These are phyloP conservation scores for Lytechinus variegatus DNA, from an alignment of 35 echinoderm and acorn worm genomes.

Conservation along the genomic window DNA sequence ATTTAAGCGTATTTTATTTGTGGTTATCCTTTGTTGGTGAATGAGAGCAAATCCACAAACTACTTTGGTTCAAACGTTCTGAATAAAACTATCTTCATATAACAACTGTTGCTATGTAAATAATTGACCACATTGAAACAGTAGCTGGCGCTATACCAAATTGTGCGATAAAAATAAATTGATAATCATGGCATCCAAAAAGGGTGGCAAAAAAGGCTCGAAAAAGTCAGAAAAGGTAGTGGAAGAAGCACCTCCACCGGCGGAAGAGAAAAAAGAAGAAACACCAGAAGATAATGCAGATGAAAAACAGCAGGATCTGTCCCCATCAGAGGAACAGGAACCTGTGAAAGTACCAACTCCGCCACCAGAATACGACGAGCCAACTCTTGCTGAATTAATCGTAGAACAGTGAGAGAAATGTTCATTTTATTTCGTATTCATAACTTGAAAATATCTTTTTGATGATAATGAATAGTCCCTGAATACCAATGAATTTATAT, in stretches of 20 bases:
- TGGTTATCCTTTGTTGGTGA: background rate
- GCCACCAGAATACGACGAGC: constrained; percentile 90
- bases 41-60: background rate
- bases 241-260: constrained; percentile 81
- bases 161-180: constrained; percentile 49
- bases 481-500: no score
- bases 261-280: constrained; percentile 85
- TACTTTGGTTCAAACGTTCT: background rate
- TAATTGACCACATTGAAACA: background rate
- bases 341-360: constrained; percentile 92
- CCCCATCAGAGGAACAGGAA: constrained; percentile 70
- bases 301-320: constrained; percentile 62
- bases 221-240: constrained; percentile 91
- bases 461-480: no score
- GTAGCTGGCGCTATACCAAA: constrained; percentile 62
- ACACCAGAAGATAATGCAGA: constrained; percentile 77
- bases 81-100: background rate
- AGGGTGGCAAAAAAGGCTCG: constrained; percentile 89
- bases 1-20: background rate
- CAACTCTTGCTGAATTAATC: constrained; percentile 91
- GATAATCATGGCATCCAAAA: constrained; percentile 86
- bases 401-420: constrained; percentile 83
- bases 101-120: constrained; percentile 67
- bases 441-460: no score
- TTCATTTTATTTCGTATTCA: background rate